Evolutionary conservation across 2,113 vertebrate genomes (phyloP).

Genomic region (Typhlomys cinereus): DNA sequence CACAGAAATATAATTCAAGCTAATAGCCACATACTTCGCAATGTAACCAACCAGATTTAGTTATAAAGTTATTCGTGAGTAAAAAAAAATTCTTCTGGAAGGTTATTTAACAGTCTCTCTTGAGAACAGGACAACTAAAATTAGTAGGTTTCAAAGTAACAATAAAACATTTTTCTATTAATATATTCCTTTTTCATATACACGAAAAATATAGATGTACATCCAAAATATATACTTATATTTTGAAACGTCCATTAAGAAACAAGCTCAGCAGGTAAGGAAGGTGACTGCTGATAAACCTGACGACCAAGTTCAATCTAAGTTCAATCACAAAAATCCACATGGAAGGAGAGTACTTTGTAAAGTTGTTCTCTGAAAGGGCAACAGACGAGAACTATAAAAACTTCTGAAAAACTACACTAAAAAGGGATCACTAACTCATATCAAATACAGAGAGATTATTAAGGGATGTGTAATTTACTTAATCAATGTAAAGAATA

Average conservation of each 20-base stretch:
- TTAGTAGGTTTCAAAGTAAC: not conserved
- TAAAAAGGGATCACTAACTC: slow-evolving; percentile 8
- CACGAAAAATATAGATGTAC: slow-evolving; percentile 18
- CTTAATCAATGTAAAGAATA: not conserved
- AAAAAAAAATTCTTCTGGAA: slow-evolving; percentile 22
- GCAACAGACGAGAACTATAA: not conserved
- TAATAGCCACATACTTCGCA: slow-evolving; percentile 1
- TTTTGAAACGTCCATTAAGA: slow-evolving; percentile 3
- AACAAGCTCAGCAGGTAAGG: not conserved
- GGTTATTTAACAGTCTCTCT: not conserved
- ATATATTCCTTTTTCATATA: not conserved
- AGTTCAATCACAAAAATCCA: too few relatives aligned
- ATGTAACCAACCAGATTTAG: not conserved
- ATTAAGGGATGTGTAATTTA: not conserved
- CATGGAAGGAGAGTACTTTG: too few relatives aligned
- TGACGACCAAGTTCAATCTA: slow-evolving; percentile 2
- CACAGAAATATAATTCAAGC: slow-evolving; percentile 6
- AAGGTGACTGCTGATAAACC: too few relatives aligned
- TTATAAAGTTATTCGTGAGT: not conserved
- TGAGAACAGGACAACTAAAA: not conserved
- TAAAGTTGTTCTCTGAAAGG: not conserved
- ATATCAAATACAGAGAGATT: not conserved
- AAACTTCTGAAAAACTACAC: not conserved
- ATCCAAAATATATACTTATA: not conserved
- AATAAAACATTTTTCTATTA: not conserved